A percentile compares a stretch with the other conserved stretches of the same genome.
These are phyloP conservation scores for Amyelois transitella DNA, from an alignment of 1,140 invertebrate genomes.

Conservation along the genomic window DNA sequence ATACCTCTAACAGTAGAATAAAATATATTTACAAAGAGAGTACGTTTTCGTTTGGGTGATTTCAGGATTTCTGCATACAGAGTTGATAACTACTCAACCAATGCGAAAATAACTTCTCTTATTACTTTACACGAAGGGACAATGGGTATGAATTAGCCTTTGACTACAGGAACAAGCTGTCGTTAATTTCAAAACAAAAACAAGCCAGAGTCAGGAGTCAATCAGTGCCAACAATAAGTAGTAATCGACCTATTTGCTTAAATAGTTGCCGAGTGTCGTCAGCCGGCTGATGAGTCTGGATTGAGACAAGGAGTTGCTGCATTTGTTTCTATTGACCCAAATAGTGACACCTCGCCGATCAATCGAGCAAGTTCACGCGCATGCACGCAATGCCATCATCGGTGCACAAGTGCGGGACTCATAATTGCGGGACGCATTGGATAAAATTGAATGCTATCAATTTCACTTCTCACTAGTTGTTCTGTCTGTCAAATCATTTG, in stretches of 20 bases:
- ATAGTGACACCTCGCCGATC: constrained; percentile 17
- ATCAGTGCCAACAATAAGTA: background rate
- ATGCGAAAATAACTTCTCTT: too few species aligned
- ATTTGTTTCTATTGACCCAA: constrained; percentile 53
- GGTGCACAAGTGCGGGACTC: background rate
- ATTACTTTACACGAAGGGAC: too few species aligned
- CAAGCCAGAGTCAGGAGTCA: background rate
- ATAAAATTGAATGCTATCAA: too few species aligned
- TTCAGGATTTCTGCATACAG: too few species aligned
- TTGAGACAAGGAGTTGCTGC: constrained; percentile 6
- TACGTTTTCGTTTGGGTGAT: too few species aligned
- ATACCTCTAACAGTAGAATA: too few species aligned
- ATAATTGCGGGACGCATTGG: too few species aligned
- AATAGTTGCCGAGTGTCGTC: background rate
- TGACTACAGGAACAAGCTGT: background rate
- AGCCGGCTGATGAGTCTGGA: constrained; percentile 2
- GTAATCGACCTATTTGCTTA: background rate
- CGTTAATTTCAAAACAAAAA: background rate
- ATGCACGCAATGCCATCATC: background rate
- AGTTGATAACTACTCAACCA: too few species aligned
- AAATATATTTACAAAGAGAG: too few species aligned
- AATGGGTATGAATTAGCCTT: too few species aligned
- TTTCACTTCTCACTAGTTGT: too few species aligned
- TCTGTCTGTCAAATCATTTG: too few species aligned
- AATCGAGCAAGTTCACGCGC: constrained; percentile 3